A percentile compares a stretch with the other conserved stretches of the same genome.
Evolutionary conservation across 2,888 invertebrate species (phyloP).

Genomic region (Dynastes grantii): DNA sequence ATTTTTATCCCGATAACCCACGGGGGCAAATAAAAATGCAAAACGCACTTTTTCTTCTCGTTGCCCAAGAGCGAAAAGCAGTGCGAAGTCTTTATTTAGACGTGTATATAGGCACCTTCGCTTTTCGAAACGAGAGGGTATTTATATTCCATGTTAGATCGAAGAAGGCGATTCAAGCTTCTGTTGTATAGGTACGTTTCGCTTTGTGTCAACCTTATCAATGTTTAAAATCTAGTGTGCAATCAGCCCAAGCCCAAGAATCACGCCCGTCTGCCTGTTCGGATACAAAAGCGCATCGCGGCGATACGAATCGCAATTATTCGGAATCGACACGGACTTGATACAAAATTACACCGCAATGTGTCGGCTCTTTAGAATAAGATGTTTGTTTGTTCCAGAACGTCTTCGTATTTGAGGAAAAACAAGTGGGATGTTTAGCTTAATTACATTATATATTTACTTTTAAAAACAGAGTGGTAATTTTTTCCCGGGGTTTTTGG

Average conservation of each 20-base stretch:
- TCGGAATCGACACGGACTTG: conserved; percentile 31
- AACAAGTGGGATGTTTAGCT: too few species aligned
- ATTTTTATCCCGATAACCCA: not conserved
- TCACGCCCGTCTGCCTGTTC: not conserved
- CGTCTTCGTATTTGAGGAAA: too few species aligned
- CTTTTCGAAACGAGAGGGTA: conserved; percentile 41
- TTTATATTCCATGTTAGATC: conserved; percentile 50
- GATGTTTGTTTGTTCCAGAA: not conserved
- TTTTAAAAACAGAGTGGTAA: too few species aligned
- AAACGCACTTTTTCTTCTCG: conserved; percentile 25
- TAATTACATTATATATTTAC: too few species aligned
- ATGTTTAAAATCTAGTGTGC: conserved; percentile 31
- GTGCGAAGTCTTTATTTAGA: conserved; percentile 42
- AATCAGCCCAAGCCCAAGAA: conserved; percentile 26
- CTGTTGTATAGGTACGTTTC: conserved; percentile 46
- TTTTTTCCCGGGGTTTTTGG: too few species aligned
- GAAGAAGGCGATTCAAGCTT: conserved; percentile 45
- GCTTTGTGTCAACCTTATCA: conserved; percentile 39
- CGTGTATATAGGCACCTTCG: conserved; percentile 19
- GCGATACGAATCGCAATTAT: conserved; percentile 42
- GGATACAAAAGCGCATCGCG: conserved; percentile 15
- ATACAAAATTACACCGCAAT: conserved; percentile 13
- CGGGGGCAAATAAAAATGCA: conserved; percentile 43
- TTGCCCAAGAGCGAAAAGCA: conserved; percentile 18
- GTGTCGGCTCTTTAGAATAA: not conserved